These are phyloP conservation scores for Symphodus melops DNA, from an alignment of 2,113 vertebrate species.

Conservation along the genomic window DNA sequence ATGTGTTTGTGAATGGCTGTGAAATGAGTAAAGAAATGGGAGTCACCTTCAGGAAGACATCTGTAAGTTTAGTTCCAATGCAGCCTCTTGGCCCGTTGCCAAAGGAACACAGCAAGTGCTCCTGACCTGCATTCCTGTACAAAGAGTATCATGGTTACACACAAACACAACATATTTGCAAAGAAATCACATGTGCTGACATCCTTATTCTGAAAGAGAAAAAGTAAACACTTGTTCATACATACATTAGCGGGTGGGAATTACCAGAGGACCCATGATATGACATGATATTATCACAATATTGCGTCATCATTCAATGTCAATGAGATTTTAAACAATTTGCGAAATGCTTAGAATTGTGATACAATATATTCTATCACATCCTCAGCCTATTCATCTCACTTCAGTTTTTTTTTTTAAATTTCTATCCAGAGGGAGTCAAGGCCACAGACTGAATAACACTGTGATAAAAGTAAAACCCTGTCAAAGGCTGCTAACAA, in stretches of 20 bases:
- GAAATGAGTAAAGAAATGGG: neutral
- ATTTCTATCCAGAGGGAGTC: no score
- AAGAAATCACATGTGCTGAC: neutral
- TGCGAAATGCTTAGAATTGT: no score
- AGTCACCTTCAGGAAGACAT: conserved; percentile 74
- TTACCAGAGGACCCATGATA: no score
- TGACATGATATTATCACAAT: no score
- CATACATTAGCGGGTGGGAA: neutral
- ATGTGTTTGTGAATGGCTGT: neutral
- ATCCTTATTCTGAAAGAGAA: neutral
- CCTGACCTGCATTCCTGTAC: conserved; percentile 72
- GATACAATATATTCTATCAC: no score
- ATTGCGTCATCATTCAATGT: no score
- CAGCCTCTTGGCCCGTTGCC: conserved; percentile 70
- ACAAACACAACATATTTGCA: neutral
- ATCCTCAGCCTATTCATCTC: no score
- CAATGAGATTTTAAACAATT: no score
- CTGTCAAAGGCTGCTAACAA: no score
- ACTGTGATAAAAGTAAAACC: no score
- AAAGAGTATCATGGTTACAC: conserved; percentile 1
- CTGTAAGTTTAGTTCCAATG: conserved; percentile 63
- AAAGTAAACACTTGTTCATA: neutral
- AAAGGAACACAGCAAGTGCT: conserved; percentile 71
- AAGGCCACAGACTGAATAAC: no score
- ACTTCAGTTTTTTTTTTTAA: no score